Conservation (phyloP, 2,113 vertebrate species). For the Anoura caudifer region DNA sequence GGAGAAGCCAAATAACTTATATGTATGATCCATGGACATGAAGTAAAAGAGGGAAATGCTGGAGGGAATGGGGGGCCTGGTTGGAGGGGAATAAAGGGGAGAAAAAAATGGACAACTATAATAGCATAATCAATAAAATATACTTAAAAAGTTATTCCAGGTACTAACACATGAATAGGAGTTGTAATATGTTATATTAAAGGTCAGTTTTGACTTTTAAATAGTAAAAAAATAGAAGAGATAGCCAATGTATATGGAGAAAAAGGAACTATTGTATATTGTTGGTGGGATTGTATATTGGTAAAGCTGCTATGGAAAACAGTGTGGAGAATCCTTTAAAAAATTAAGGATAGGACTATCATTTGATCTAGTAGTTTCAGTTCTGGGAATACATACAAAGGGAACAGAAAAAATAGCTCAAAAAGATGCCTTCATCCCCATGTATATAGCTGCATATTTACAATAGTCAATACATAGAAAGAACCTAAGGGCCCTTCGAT, state of each 20-base stretch:
- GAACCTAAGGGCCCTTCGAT: too few species aligned
- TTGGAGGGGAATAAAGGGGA: too few species aligned
- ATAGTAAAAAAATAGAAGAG: neutral
- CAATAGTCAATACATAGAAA: neutral
- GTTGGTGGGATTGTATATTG: too few species aligned
- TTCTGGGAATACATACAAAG: neutral
- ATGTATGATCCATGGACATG: too few species aligned
- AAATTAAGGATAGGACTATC: neutral
- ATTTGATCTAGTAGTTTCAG: neutral
- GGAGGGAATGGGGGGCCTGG: too few species aligned
- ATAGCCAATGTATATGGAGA: neutral
- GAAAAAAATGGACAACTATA: too few species aligned
- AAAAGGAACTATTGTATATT: neutral
- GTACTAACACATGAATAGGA: neutral
- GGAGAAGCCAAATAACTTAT: too few species aligned
- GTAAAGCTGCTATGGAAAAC: too few species aligned
- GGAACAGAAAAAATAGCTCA: neutral
- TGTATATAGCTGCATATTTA: neutral
- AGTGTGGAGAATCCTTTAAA: neutral
- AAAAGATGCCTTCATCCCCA: neutral
- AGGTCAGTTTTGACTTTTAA: conserved; percentile 30
- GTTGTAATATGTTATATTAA: neutral
- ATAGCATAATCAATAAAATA: too few species aligned
- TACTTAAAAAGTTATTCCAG: neutral
- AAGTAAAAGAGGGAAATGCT: too few species aligned